Evolutionary conservation across 2,113 vertebrate genomes (phyloP).

Genomic region (Nematolebias whitei): DNA sequence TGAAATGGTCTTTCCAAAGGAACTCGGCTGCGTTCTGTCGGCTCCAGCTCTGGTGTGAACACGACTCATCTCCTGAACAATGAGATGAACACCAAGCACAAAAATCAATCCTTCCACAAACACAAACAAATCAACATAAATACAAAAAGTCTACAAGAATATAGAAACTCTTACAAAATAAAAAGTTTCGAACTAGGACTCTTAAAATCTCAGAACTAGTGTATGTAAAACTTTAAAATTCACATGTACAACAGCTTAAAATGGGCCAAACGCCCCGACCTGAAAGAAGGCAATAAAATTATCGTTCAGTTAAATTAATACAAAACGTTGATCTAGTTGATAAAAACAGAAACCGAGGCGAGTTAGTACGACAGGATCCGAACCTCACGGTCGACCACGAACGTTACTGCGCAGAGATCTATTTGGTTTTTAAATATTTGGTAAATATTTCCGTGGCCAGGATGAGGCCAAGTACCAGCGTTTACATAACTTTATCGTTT

Average conservation of each 20-base stretch:
- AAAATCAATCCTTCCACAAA: constrained; percentile 76
- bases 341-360: constrained; percentile 28
- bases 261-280: constrained; percentile 70
- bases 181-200: constrained; percentile 75
- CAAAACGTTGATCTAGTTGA: constrained; percentile 54
- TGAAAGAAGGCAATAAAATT: constrained; percentile 82
- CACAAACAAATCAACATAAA: constrained; percentile 73
- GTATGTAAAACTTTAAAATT: constrained; percentile 78
- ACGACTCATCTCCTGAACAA: constrained; percentile 62
- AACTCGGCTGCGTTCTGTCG: not conserved
- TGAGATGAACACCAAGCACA: constrained; percentile 56
- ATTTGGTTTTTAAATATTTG: constrained; percentile 85
- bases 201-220: constrained; percentile 74
- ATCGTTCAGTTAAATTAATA: constrained; percentile 80
- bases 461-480: constrained; percentile 66
- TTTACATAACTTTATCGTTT: constrained; percentile 12
- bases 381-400: constrained; percentile 53
- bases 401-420: constrained; percentile 25
- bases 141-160: constrained; percentile 74
- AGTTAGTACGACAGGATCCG: constrained; percentile 60
- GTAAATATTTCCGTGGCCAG: constrained; percentile 70
- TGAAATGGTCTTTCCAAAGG: no score
- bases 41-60: constrained; percentile 29
- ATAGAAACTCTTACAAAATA: constrained; percentile 77
- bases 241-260: constrained; percentile 82